Percentiles rank a stretch among this genome's conserved stretches.
These are phyloP conservation scores for Papilio glaucus DNA, from an alignment of 1,140 invertebrate genomes.

Conservation along the genomic window DNA sequence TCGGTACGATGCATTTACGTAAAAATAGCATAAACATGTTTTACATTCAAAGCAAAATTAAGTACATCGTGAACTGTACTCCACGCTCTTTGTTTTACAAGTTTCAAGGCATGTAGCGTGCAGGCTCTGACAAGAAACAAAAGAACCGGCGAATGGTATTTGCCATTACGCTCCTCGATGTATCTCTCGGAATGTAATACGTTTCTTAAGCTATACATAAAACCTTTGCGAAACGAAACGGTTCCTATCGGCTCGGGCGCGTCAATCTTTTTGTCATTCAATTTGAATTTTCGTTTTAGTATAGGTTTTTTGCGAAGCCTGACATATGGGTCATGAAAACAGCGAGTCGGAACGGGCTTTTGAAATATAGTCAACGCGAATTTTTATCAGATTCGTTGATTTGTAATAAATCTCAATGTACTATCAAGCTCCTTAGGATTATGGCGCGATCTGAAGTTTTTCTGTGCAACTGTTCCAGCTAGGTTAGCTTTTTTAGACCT, in stretches of 20 bases:
- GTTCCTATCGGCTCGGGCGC: conserved; percentile 68
- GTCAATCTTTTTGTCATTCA: conserved; percentile 81
- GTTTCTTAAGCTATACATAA: conserved; percentile 69
- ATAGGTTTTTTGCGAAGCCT: conserved; percentile 63
- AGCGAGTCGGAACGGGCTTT: conserved; percentile 27
- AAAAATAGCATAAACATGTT: neutral
- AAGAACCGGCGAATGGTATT: conserved; percentile 20
- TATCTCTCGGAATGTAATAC: conserved; percentile 56
- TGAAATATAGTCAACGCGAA: neutral
- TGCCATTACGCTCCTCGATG: conserved; percentile 33
- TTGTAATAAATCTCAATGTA: neutral
- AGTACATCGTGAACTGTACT: neutral
- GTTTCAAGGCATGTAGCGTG: conserved; percentile 5
- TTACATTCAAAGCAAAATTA: neutral
- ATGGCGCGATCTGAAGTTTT: no score
- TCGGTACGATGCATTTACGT: neutral
- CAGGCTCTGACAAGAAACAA: conserved; percentile 12
- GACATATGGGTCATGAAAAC: conserved; percentile 41
- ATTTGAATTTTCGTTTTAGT: conserved; percentile 77
- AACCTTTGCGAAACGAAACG: conserved; percentile 72
- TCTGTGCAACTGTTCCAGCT: no score
- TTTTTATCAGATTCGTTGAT: neutral
- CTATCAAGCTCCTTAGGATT: no score
- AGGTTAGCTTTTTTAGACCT: no score
- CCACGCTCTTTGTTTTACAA: conserved; percentile 7